Percentiles rank a stretch among this genome's conserved stretches.
These are phyloP conservation scores for Cheilosia impressa DNA, from an alignment of 2,888 invertebrate species.

Conservation along the genomic window DNA sequence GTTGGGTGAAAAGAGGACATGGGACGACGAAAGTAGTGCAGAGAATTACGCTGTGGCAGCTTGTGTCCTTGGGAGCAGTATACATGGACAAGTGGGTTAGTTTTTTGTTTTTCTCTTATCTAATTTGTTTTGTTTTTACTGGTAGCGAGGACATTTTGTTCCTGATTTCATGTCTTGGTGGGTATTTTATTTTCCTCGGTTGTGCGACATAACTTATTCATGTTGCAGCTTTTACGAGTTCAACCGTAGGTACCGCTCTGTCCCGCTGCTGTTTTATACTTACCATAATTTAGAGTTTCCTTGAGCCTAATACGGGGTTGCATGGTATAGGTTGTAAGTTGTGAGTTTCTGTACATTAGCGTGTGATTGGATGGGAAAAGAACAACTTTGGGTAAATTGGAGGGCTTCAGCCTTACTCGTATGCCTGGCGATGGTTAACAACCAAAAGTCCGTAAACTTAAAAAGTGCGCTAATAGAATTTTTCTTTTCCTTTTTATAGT, in stretches of 20 bases:
- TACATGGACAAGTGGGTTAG: background rate
- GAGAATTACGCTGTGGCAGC: constrained; percentile 44
- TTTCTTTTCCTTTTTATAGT: too few species aligned
- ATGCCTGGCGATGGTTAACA: too few species aligned
- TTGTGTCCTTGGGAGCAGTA: constrained; percentile 22
- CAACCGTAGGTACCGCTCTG: background rate
- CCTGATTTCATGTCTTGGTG: constrained; percentile 41
- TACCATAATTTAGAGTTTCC: constrained; percentile 26
- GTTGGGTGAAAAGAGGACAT: constrained; percentile 38
- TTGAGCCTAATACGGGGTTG: constrained; percentile 40
- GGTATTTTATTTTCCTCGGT: constrained; percentile 45
- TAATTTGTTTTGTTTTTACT: constrained; percentile 30
- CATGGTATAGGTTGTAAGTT: constrained; percentile 39
- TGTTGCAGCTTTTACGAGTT: constrained; percentile 49
- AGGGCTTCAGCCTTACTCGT: too few species aligned
- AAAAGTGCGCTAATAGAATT: too few species aligned
- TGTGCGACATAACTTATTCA: constrained; percentile 65
- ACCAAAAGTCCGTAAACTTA: too few species aligned
- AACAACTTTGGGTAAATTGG: background rate
- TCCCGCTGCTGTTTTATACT: constrained; percentile 31
- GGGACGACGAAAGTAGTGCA: constrained; percentile 41
- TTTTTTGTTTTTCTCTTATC: constrained; percentile 19
- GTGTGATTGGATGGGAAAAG: background rate
- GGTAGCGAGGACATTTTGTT: constrained; percentile 6
- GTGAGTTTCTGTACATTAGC: background rate